phyloP scores from a whole-genome alignment of 2,888 invertebrate species.

The Phortica okadai region DNA sequence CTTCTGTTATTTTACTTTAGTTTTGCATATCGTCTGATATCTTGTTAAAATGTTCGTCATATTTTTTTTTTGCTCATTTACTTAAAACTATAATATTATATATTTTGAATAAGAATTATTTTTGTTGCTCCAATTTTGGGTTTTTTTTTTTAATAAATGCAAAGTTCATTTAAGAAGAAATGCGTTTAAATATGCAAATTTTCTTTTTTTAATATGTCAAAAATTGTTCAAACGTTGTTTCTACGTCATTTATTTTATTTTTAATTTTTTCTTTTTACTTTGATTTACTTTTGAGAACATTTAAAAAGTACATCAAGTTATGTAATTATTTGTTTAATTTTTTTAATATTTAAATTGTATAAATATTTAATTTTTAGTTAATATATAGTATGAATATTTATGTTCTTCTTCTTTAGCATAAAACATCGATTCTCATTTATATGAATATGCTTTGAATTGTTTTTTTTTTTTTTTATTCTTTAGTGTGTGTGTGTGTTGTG shows the following conservation, averaged over 20 bases:
- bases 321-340: neutral
- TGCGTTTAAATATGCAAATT: neutral
- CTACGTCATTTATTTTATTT: neutral
- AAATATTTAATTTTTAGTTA: neutral
- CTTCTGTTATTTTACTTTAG: neutral
- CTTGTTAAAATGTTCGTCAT: too few relatives aligned
- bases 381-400: neutral
- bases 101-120: neutral
- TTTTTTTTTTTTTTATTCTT: constrained; percentile 37
- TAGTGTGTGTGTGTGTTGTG: constrained; percentile 46
- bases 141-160: neutral
- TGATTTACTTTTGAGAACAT: neutral
- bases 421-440: neutral
- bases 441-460: neutral
- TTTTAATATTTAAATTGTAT: neutral
- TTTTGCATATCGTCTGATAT: constrained; percentile 14
- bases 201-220: neutral
- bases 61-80: neutral
- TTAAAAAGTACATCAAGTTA: neutral
- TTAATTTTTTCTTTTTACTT: neutral
- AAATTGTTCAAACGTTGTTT: too few relatives aligned
- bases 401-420: neutral
- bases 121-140: neutral
- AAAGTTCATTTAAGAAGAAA: neutral
- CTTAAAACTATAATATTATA: neutral